Base-by-base conservation (phyloP, 2,797 vertebrate genomes). In the Periophthalmus magnuspinnatus region DNA sequence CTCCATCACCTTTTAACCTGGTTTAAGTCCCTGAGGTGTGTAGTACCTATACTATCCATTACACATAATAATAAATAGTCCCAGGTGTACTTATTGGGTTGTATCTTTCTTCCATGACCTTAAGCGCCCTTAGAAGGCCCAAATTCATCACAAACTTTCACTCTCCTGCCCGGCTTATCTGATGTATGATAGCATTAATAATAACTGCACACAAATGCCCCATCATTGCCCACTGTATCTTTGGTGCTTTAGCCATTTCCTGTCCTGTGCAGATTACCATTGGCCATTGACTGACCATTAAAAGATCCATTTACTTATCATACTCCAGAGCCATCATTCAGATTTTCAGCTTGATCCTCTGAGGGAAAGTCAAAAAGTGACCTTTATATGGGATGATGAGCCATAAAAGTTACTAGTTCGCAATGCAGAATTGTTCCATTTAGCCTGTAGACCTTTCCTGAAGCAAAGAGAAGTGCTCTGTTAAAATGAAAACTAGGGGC, bases 131-230 rank as follows among this genome's bases (percentile, higher is more conserved):
- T 77, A 64, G 74, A 61, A 64, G 76, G 67, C 84, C 84, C 81
- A 86, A 88, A 91, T 90, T 89, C 89, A 90, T 92, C 89, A 90
- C 70, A 76, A 77, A 83, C 88, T 86, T 90, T 88, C 86, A 87
- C 86, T 92, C 79, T 84, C 76, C 83, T 79, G 63, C 74, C 76
- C 71, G 79, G 86, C 78, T 87, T 90, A 91, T 94, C 92, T 92
- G 91, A 94, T 94, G 89, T 90, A 93, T 87, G 91, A 91, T 83
- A 90, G 87, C 86, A 86, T 91, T 92, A 92, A 93, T 93, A 94
- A 93, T 89, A 93, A 89, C 81, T 8, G 65, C 81, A 71, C 81
- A 86, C 76, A 76, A 88, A 81, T 80, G 84, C 82, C 83, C 86
- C 2, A 69, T 82, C 54, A 56, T 56, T 77, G 72, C 86, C 86